A percentile compares a stretch with the other conserved stretches of the same genome.
These are phyloP conservation scores for Athripsodes cinereus DNA, from an alignment of 2,888 invertebrate genomes.

Conservation along the genomic window DNA sequence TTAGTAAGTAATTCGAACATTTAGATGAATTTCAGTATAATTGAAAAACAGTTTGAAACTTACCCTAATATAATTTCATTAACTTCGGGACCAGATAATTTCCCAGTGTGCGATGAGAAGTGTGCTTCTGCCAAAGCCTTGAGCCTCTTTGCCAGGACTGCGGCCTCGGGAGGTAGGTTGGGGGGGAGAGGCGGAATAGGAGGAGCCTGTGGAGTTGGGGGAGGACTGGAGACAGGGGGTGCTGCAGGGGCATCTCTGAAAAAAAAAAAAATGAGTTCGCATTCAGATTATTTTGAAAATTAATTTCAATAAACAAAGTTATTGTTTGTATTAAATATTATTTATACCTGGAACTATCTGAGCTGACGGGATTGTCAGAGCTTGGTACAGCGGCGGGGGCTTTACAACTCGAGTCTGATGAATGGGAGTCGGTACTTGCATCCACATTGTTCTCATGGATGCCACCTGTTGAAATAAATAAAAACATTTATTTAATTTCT, in stretches of 20 bases:
- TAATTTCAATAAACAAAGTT: too few relatives aligned
- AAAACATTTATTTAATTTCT: too few relatives aligned
- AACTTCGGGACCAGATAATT: conserved; percentile 24
- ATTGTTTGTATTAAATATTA: too few relatives aligned
- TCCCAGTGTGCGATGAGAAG: conserved; percentile 23
- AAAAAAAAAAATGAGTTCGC: too few relatives aligned
- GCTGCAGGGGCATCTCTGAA: conserved; percentile 17
- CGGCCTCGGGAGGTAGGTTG: conserved; percentile 18
- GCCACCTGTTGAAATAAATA: too few relatives aligned
- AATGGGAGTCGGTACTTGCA: conserved; percentile 43
- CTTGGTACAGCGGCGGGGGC: conserved; percentile 42
- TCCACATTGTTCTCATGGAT: conserved; percentile 31
- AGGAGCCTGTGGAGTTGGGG: conserved; percentile 2
- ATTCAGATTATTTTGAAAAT: too few relatives aligned
- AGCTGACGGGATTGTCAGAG: conserved; percentile 42
- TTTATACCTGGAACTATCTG: conserved; percentile 44
- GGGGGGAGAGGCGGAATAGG: conserved; percentile 13
- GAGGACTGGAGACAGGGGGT: neutral
- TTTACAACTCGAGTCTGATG: conserved; percentile 44
- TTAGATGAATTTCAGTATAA: neutral
- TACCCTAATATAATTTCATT: conserved; percentile 26
- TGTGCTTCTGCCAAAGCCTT: conserved; percentile 21
- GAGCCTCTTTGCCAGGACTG: conserved; percentile 12
- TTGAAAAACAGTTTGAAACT: neutral
- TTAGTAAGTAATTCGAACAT: neutral